phyloP scores from a whole-genome alignment of 2,797 vertebrate species.

The Cetoscarus ocellatus region DNA sequence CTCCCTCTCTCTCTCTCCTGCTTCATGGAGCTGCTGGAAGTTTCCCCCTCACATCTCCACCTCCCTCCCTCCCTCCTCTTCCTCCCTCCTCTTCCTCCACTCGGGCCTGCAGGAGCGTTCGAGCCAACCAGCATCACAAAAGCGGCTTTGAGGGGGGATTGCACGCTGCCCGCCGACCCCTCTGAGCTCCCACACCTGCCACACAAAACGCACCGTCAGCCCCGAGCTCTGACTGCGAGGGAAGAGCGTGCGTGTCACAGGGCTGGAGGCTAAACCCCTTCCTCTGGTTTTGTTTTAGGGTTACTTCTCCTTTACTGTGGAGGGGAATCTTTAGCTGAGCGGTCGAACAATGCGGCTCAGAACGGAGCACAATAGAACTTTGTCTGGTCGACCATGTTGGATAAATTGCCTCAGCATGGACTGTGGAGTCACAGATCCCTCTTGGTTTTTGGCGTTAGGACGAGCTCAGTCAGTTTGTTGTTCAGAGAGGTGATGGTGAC shows the following conservation, averaged over 20 bases:
- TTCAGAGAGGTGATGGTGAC: constrained; percentile 48
- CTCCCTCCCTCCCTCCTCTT: not conserved
- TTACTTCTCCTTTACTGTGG: constrained; percentile 20
- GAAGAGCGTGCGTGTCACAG: not conserved
- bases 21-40: constrained; percentile 35
- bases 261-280: constrained; percentile 25
- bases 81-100: constrained; percentile 29
- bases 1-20: constrained; percentile 30
- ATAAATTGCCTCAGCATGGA: constrained; percentile 69
- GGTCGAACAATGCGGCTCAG: constrained; percentile 48
- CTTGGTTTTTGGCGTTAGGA: constrained; percentile 47
- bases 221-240: constrained; percentile 43
- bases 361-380: constrained; percentile 63
- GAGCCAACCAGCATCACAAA: constrained; percentile 78
- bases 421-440: constrained; percentile 72
- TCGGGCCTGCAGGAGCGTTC: constrained; percentile 55
- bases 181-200: constrained; percentile 74
- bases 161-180: constrained; percentile 62
- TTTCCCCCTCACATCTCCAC: not conserved
- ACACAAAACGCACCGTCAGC: constrained; percentile 70
- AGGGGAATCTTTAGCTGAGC: constrained; percentile 29
- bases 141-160: constrained; percentile 73
- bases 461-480: constrained; percentile 30
- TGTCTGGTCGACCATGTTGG: constrained; percentile 58
- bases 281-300: constrained; percentile 22